Evolutionary conservation across 1,140 invertebrate genomes (phyloP), one percentile per base, ranked within the genome.

Genomic region (Papilio polytes): DNA sequence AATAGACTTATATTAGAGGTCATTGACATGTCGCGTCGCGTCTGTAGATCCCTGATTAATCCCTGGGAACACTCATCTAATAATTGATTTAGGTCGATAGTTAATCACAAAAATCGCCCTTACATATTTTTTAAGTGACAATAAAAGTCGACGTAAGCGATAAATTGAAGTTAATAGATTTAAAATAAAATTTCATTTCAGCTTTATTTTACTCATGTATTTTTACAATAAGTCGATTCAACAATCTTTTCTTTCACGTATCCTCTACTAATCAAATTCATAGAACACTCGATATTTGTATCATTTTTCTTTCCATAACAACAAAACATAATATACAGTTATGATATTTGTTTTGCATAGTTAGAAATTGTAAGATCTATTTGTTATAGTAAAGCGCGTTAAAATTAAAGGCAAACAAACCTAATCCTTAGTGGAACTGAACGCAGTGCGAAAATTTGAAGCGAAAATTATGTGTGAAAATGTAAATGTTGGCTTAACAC

Each of bases 391-490:
- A 4, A 26, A 26, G 22, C 22, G 22, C 26, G 26, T 31, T 13
- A 31, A 70, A 15, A 70, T 70, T 36, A 70, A 70, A 70, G 12
- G 26, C 26, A 70, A 70, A 31, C 26, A 31, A 70, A 70, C 13
- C 6, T 31, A 70, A 70, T 70, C 63, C 63, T 70, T 31, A 70
- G 22, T 36, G 6, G 4, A 70, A 31, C 26, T 70, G 63, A 70
- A 70, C 26, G 22, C 63, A 31, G 22, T 70, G 12, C 26, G 63
- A 31, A 70, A 70, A 70, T 70, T 70, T 31, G 7, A 70, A 70
- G 59, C 26, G 22, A 70, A 31, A 70, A 70, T 70, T 70, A 36
- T 36, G 26, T 70, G 63, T 70, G 63, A 70, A 70, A 70, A 70
- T 70, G 63, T 70, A 70, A 70, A 70, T 70, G 15, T 70, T 70